Evolutionary conservation across 1,140 invertebrate species (phyloP).

Genomic region (Temnothorax longispinosus): DNA sequence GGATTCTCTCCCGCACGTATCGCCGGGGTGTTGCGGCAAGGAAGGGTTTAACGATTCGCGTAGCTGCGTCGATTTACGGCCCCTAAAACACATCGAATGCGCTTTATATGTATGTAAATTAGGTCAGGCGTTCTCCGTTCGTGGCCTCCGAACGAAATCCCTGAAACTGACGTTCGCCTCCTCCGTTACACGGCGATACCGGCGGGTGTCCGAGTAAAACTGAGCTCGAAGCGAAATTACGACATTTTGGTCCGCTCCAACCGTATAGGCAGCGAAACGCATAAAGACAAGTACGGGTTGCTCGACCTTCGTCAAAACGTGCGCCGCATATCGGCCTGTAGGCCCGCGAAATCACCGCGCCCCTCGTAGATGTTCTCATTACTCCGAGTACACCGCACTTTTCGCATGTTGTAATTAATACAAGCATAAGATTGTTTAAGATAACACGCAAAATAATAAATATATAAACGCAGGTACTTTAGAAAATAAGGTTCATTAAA

Average conservation of each 20-base stretch:
- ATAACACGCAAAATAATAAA: background rate
- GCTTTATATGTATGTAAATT: conserved; percentile 87
- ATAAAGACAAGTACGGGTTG: conserved; percentile 67
- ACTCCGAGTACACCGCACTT: background rate
- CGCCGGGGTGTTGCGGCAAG: conserved; percentile 83
- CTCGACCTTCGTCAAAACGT: conserved; percentile 63
- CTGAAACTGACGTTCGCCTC: conserved; percentile 31
- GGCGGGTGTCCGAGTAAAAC: conserved; percentile 72
- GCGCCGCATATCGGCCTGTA: conserved; percentile 21
- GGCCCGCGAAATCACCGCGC: conserved; percentile 19
- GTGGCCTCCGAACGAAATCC: conserved; percentile 51
- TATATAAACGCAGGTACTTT: background rate
- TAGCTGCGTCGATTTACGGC: conserved; percentile 86
- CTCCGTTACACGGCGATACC: conserved; percentile 41
- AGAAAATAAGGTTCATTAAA: background rate
- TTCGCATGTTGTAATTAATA: background rate
- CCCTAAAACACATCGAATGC: conserved; percentile 86
- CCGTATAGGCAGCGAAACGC: conserved; percentile 63
- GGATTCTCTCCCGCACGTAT: conserved; percentile 77
- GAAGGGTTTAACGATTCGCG: conserved; percentile 86
- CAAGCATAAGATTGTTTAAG: background rate
- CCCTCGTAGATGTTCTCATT: conserved; percentile 22
- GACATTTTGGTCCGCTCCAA: conserved; percentile 75
- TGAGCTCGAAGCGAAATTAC: conserved; percentile 79
- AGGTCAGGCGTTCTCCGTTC: conserved; percentile 81